Base-by-base conservation (phyloP, 1,140 invertebrate species). In the Globodera rostochiensis region DNA sequence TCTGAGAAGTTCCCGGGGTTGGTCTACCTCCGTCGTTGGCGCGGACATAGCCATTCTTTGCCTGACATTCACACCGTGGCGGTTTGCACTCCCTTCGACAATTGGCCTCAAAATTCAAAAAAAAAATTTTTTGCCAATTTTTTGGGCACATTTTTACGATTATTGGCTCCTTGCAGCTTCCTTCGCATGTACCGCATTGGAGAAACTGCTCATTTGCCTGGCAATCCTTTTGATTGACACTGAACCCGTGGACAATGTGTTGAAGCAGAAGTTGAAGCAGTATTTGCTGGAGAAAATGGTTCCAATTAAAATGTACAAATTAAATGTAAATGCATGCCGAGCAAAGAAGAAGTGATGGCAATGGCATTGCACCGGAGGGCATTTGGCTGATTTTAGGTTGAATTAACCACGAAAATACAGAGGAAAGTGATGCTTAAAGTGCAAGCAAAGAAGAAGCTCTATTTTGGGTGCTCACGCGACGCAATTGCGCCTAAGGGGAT, bases 81-180 rank as follows among this genome's bases (percentile, higher is more conserved):
- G 77, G 77, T n/a, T 70, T 78, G 25, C 77, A 78, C 11, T 78
- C 77, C 50, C 69, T 78, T 47, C 64, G 66, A 64, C 77, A 78
- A 19, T 66, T 47, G 13, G 70, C 25, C 77, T 78, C 6, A 45
- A 77, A 77, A 45, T 8, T 45, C 6, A 6, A 15, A 19, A 47
- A 13, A 25, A 64, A 77, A 0, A 1, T 25, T 60, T 45, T 57
- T 60, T 8, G 57, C 11, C n/a, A 46, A 69, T 9, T n/a, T 25
- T 66, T 45, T 11, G 15, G 25, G 11, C 19, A 13, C 19, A 69
- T 21, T 60, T 36, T 11, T 47, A 78, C 77, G 11, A 78, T 64
- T 5, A 78, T 70, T 2, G 25, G 25, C 13, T 78, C 77, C 47
- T 50, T 64, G 70, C 77, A 78, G 46, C 45, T 78, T 25, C 64